A percentile compares a stretch with the other conserved stretches of the same genome.
These are phyloP conservation scores for Parochlus steinenii DNA, from an alignment of 2,888 invertebrate species.

Conservation along the genomic window DNA sequence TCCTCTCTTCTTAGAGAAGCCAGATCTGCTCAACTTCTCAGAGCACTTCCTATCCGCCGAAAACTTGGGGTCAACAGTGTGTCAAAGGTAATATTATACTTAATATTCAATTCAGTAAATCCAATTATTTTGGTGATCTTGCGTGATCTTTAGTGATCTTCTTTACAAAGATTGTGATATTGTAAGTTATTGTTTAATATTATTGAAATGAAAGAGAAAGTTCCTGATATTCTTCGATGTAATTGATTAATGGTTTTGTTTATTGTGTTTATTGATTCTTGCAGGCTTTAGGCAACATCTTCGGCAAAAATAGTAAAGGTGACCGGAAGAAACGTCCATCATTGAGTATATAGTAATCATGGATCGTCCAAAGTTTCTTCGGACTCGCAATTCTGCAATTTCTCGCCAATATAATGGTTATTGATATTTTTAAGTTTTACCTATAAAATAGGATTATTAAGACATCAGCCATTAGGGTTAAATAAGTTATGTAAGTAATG, in stretches of 20 bases:
- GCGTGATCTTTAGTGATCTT: neutral
- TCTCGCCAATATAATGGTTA: too few relatives aligned
- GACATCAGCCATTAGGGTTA: too few relatives aligned
- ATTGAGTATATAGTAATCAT: conserved; percentile 44
- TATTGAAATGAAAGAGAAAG: too few relatives aligned
- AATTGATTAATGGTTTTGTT: conserved; percentile 1
- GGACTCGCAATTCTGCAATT: neutral
- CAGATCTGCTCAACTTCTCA: conserved; percentile 53
- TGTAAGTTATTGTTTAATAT: too few relatives aligned
- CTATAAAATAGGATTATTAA: too few relatives aligned
- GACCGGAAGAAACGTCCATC: conserved; percentile 64
- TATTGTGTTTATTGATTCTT: conserved; percentile 15
- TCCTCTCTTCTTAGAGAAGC: conserved; percentile 59
- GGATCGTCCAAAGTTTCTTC: conserved; percentile 1
- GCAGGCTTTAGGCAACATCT: conserved; percentile 55
- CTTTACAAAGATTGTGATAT: too few relatives aligned
- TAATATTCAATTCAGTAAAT: conserved; percentile 4
- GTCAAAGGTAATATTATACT: conserved; percentile 39
- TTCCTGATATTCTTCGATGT: neutral
- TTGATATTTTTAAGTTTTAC: too few relatives aligned
- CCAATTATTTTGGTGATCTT: neutral
- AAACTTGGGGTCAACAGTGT: conserved; percentile 63
- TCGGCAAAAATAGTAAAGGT: conserved; percentile 59
- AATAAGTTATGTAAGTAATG: too few relatives aligned
- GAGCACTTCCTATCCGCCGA: conserved; percentile 48